Conservation (phyloP, 2,888 invertebrate species). For the Metopia argyrocephala region DNA sequence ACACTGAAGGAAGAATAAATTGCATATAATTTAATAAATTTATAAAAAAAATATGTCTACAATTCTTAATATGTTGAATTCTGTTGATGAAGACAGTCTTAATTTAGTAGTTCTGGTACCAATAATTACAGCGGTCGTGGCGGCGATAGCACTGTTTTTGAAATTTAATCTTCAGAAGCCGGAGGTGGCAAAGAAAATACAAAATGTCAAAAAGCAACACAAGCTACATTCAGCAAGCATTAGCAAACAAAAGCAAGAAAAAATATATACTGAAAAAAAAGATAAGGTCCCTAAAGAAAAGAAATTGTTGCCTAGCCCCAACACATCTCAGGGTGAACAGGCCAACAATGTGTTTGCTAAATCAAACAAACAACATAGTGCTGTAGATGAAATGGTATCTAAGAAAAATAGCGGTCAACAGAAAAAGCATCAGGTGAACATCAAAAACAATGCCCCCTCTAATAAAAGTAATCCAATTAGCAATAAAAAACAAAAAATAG, state of each 20-base stretch:
- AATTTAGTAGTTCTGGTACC: conserved; percentile 5
- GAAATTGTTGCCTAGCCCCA: not conserved
- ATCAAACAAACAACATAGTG: not conserved
- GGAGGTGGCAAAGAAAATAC: not conserved
- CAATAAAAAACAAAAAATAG: not conserved
- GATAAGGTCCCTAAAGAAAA: not conserved
- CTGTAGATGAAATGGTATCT: not conserved
- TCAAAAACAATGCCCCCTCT: not conserved
- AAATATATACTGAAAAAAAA: not conserved
- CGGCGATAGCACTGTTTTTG: not conserved
- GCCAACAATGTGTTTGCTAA: not conserved
- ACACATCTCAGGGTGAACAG: not conserved
- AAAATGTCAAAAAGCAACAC: not conserved
- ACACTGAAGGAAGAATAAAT: too few species aligned
- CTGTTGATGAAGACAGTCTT: not conserved
- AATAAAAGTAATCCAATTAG: not conserved
- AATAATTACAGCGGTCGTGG: not conserved
- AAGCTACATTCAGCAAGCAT: too few species aligned
- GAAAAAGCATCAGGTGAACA: conserved; percentile 7
- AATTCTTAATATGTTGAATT: not conserved
- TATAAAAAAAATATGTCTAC: conserved; percentile 1
- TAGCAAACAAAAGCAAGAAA: conserved; percentile 4
- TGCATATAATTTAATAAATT: not conserved
- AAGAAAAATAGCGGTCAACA: not conserved
- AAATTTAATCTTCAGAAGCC: conserved; percentile 1